Conservation (phyloP, 2,797 vertebrate genomes). For the Champsocephalus esox region DNA sequence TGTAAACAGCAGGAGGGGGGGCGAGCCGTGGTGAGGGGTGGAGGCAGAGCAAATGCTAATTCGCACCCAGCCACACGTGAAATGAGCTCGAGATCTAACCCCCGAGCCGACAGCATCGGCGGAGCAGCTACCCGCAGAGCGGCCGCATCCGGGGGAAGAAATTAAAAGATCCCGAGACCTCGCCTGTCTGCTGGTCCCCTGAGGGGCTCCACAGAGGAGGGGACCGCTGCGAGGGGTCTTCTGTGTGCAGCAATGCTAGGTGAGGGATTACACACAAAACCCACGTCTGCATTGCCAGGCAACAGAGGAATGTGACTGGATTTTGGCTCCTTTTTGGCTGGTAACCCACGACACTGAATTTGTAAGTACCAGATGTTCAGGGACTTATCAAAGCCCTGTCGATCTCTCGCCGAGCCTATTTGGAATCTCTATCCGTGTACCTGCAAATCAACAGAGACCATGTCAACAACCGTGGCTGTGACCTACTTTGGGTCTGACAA, state of each 20-base stretch:
- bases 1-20: conserved; percentile 67
- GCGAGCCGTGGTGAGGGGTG: conserved; percentile 57
- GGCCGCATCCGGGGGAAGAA: conserved; percentile 71
- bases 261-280: conserved; percentile 72
- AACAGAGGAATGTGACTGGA: conserved; percentile 69
- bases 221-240: conserved; percentile 52
- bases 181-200: conserved; percentile 53
- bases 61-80: conserved; percentile 87
- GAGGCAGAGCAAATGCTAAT: conserved; percentile 83
- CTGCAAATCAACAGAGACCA: conserved; percentile 29
- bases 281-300: conserved; percentile 77
- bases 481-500: conserved; percentile 46
- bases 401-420: conserved; percentile 59
- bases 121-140: conserved; percentile 66
- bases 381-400: conserved; percentile 68
- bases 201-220: conserved; percentile 42
- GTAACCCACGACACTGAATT: conserved; percentile 68
- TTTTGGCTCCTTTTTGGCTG: conserved; percentile 63
- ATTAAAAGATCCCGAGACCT: conserved; percentile 75
- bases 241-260: conserved; percentile 62
- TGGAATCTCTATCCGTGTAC: conserved; percentile 44
- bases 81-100: conserved; percentile 85
- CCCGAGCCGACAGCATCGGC: conserved; percentile 66
- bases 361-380: conserved; percentile 79
- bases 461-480: conserved; percentile 32